A percentile compares a stretch with the other conserved stretches of the same genome.
phyloP scores from a whole-genome alignment of 2,888 invertebrate genomes.

The Odontothrips loti region DNA sequence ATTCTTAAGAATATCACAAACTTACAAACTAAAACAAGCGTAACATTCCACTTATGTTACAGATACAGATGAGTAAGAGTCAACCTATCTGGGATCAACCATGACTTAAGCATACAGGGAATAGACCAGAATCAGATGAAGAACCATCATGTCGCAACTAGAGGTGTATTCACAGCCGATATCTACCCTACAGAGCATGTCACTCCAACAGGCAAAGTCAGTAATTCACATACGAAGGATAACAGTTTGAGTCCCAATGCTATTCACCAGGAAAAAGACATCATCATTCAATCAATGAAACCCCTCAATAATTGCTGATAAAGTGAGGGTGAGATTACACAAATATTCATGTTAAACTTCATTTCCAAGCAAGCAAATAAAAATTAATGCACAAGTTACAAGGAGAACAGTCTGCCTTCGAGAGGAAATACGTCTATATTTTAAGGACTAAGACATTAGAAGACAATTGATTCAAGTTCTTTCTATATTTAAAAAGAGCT shows the following conservation, averaged over 20 bases:
- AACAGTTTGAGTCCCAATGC: background rate
- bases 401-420: background rate
- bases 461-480: background rate
- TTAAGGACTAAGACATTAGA: background rate
- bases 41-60: background rate
- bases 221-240: background rate
- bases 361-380: background rate
- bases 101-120: background rate
- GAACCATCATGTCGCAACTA: background rate
- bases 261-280: background rate
- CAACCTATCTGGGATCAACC: background rate
- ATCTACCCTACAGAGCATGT: background rate
- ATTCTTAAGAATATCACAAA: background rate
- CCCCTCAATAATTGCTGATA: background rate
- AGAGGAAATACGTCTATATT: background rate
- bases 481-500: background rate
- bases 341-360: background rate
- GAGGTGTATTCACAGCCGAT: conserved; percentile 11
- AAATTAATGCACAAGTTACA: background rate
- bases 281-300: too few species aligned
- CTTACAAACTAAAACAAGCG: background rate
- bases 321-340: background rate
- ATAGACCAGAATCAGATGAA: background rate
- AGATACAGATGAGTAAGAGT: background rate
- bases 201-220: background rate